These are phyloP conservation scores for Zosterops lateralis DNA, from an alignment of 2,113 vertebrate genomes.

Conservation along the genomic window DNA sequence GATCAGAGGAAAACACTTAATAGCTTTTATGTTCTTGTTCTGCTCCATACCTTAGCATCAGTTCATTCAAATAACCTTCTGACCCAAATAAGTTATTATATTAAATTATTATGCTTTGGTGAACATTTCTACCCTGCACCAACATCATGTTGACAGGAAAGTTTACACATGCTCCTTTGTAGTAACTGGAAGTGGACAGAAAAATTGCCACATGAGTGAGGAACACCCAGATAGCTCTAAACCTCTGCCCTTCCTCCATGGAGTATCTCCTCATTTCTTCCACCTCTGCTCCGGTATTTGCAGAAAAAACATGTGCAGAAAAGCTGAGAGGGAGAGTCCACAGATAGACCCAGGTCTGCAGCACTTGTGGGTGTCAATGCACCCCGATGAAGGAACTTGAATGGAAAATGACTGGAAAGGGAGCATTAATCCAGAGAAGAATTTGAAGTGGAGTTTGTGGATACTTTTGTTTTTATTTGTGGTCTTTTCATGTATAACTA, in stretches of 20 bases:
- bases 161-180: background rate
- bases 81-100: background rate
- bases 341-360: background rate
- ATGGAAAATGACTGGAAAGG: constrained; percentile 5
- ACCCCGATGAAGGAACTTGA: background rate
- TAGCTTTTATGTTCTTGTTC: background rate
- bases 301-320: background rate
- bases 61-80: background rate
- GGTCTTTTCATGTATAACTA: background rate
- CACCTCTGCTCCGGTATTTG: background rate
- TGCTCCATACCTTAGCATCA: background rate
- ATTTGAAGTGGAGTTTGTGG: background rate
- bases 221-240: background rate
- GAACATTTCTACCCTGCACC: background rate
- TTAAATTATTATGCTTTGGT: background rate
- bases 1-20: constrained; percentile 8
- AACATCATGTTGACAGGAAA: background rate
- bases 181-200: background rate
- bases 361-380: background rate
- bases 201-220: background rate
- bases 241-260: background rate
- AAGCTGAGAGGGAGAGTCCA: background rate
- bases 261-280: background rate
- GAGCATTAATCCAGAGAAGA: background rate
- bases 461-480: background rate